Conservation (phyloP, 2,113 vertebrate genomes). For the Pollachius pollachius region DNA sequence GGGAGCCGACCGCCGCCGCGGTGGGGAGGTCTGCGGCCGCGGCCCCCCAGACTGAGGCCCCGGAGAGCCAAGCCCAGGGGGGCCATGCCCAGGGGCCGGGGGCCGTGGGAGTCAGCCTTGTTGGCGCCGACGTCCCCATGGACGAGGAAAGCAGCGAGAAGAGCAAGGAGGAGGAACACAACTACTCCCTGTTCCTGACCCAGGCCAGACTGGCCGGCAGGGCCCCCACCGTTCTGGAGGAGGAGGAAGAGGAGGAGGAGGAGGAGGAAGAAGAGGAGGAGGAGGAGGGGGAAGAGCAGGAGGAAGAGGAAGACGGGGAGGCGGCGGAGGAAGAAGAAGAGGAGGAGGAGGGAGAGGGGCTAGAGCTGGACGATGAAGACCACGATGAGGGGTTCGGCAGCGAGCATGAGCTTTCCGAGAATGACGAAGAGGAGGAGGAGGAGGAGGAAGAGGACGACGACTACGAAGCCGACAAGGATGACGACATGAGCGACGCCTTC, state of each 20-base stretch:
- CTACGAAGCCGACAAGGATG: conserved; percentile 91
- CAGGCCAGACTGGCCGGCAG: conserved; percentile 77
- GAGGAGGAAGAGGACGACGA: conserved; percentile 86
- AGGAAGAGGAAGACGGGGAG: conserved; percentile 69
- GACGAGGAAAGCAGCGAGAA: conserved; percentile 80
- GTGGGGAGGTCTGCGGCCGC: conserved; percentile 40
- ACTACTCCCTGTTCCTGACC: conserved; percentile 94
- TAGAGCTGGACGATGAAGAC: conserved; percentile 91
- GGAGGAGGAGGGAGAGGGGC: conserved; percentile 82
- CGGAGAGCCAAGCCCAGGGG: conserved; percentile 50
- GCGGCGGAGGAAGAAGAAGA: conserved; percentile 78
- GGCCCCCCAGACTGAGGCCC: conserved; percentile 56
- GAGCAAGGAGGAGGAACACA: conserved; percentile 98
- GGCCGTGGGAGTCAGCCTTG: conserved; percentile 70
- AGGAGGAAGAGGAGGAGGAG: conserved; percentile 81
- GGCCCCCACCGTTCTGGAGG: conserved; percentile 42
- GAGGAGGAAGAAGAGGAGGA: conserved; percentile 78
- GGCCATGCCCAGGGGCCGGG: conserved; percentile 62
- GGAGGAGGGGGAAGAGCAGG: conserved; percentile 74
- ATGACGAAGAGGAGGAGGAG: conserved; percentile 77
- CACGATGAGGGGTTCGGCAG: conserved; percentile 97
- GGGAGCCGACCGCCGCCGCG: conserved; percentile 36
- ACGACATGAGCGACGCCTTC: conserved; percentile 96
- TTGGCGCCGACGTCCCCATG: conserved; percentile 62
- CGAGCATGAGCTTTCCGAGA: conserved; percentile 94